Conservation (phyloP, 2,113 vertebrate species). For the Aphyosemion australe region DNA sequence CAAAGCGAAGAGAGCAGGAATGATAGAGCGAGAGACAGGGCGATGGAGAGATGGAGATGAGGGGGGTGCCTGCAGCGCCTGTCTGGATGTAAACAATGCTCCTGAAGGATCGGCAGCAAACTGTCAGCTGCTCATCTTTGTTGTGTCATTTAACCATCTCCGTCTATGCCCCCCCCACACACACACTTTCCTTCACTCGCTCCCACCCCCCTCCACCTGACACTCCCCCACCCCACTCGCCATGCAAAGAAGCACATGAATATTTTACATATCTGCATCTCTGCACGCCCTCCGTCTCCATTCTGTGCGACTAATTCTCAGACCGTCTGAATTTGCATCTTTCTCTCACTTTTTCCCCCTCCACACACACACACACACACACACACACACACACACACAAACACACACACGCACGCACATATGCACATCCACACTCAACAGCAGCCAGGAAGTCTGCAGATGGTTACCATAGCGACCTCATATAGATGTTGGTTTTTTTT, state of each 20-base stretch:
- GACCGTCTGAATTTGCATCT: slow-evolving; percentile 99
- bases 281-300: slow-evolving; percentile 77
- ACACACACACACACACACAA: slow-evolving; percentile 36
- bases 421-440: slow-evolving; percentile 64
- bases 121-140: slow-evolving; percentile 98
- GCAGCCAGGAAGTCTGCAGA: slow-evolving; percentile 89
- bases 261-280: slow-evolving; percentile 99
- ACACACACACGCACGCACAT: slow-evolving; percentile 13
- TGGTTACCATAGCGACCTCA: slow-evolving; percentile 97
- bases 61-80: slow-evolving; percentile 85
- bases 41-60: slow-evolving; percentile 75
- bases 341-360: slow-evolving; percentile 29
- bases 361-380: slow-evolving; percentile 8
- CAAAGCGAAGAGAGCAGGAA: slow-evolving; percentile 72
- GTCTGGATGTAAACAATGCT: slow-evolving; percentile 93
- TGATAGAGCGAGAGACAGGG: slow-evolving; percentile 71
- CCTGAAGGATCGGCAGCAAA: slow-evolving; percentile 92
- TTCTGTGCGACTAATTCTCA: slow-evolving; percentile 99
- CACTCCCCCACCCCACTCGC: slow-evolving; percentile 76
- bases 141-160: slow-evolving; percentile 97
- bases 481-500: slow-evolving; percentile 78
- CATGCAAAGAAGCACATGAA: slow-evolving; percentile 90
- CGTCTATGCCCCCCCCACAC: slow-evolving; percentile 74
- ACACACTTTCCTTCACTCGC: slow-evolving; percentile 75
- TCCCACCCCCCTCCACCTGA: slow-evolving; percentile 72